Percentiles rank a stretch among this genome's conserved stretches.
Conservation (phyloP, 1,140 invertebrate genomes). For the Aphaenogaster ashmeadi region DNA sequence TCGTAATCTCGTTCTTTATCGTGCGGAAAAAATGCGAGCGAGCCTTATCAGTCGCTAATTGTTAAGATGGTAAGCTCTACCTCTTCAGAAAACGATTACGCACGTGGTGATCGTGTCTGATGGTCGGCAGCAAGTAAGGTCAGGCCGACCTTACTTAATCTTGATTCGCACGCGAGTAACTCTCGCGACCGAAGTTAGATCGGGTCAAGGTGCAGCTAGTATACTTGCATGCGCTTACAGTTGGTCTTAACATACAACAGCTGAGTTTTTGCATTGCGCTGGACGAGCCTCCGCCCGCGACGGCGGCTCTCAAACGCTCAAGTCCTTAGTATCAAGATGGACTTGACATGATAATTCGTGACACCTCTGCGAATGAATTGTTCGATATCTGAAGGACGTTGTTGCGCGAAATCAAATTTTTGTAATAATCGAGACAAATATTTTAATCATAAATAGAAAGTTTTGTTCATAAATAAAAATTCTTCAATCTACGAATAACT, state of each 20-base stretch:
- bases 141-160: constrained; percentile 82
- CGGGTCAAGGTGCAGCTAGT: constrained; percentile 83
- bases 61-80: constrained; percentile 12
- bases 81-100: constrained; percentile 64
- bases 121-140: constrained; percentile 79
- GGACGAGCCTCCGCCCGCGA: neutral
- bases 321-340: constrained; percentile 33
- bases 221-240: constrained; percentile 65
- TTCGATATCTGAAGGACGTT: neutral
- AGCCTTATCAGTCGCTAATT: neutral
- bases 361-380: constrained; percentile 5
- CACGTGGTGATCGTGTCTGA: constrained; percentile 64
- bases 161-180: constrained; percentile 85
- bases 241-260: constrained; percentile 12
- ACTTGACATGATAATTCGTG: constrained; percentile 11
- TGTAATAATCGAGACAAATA: neutral
- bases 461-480: neutral
- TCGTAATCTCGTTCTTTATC: neutral
- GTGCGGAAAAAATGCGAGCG: neutral
- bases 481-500: neutral
- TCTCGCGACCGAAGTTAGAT: constrained; percentile 81
- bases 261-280: constrained; percentile 42
- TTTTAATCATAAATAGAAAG: neutral
- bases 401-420: neutral
- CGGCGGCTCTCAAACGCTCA: neutral